phyloP scores from a whole-genome alignment of 2,888 invertebrate genomes.

The Netelia fuscicornis region DNA sequence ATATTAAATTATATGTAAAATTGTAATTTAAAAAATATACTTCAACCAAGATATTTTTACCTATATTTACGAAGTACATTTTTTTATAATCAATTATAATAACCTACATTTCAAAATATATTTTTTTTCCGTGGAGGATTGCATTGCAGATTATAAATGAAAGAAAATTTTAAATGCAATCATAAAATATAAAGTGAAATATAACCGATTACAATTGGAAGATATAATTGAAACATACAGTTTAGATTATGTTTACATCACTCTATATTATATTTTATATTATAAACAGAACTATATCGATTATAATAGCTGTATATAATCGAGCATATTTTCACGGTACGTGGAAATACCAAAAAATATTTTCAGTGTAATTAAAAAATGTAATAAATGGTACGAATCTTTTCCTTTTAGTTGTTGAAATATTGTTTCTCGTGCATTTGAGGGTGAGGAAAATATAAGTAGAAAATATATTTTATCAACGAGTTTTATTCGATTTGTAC shows the following conservation, averaged over 20 bases:
- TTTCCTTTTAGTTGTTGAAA: neutral
- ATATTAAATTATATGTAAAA: too few species aligned
- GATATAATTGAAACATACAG: neutral
- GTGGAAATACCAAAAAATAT: neutral
- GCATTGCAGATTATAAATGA: neutral
- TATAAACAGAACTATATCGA: conserved; percentile 1
- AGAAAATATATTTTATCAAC: conserved; percentile 5
- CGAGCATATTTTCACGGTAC: conserved; percentile 1
- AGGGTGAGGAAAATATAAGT: neutral
- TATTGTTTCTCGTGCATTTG: neutral
- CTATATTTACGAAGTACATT: too few species aligned
- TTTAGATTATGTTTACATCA: conserved; percentile 1
- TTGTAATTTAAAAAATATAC: too few species aligned
- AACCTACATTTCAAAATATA: too few species aligned
- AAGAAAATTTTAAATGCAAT: neutral
- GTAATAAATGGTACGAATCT: neutral
- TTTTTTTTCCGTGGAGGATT: neutral
- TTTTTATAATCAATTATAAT: too few species aligned
- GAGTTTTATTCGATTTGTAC: neutral
- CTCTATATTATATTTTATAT: neutral
- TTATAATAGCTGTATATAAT: neutral
- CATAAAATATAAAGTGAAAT: conserved; percentile 5
- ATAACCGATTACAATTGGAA: conserved; percentile 5
- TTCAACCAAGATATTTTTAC: too few species aligned
- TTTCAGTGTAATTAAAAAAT: neutral